phyloP scores from a whole-genome alignment of 2,797 vertebrate species.

The Melanogrammus aeglefinus region DNA sequence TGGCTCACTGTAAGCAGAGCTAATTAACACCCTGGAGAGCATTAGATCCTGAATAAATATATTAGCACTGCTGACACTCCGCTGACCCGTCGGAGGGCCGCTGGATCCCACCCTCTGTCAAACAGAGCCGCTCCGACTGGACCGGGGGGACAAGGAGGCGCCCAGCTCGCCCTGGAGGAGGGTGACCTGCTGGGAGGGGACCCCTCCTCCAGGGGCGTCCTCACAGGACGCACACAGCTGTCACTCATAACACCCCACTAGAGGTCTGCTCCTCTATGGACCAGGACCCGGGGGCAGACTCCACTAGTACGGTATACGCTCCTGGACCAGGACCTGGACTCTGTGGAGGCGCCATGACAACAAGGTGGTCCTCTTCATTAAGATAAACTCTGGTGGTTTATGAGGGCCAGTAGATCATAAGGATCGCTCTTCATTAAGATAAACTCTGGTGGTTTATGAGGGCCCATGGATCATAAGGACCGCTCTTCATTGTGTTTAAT shows the following conservation, averaged over 20 bases:
- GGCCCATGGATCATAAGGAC: constrained; percentile 46
- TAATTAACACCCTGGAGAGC: constrained; percentile 85
- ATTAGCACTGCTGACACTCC: constrained; percentile 37
- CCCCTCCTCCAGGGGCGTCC: too few relatives aligned
- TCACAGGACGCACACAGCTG: too few relatives aligned
- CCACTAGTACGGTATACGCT: too few relatives aligned
- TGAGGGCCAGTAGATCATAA: constrained; percentile 50
- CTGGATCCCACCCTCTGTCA: constrained; percentile 70
- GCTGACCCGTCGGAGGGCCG: neutral
- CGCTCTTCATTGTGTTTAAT: constrained; percentile 30
- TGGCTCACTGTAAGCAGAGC: constrained; percentile 78
- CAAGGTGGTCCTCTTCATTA: constrained; percentile 30
- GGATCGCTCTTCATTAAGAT: constrained; percentile 43
- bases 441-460: constrained; percentile 45
- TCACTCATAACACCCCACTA: too few relatives aligned
- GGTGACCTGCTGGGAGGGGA: too few relatives aligned
- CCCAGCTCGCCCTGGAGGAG: too few relatives aligned
- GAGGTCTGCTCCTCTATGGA: too few relatives aligned
- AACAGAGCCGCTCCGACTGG: constrained; percentile 47
- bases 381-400: constrained; percentile 47
- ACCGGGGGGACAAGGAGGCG: neutral
- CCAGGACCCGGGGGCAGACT: too few relatives aligned
- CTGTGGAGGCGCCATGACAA: neutral
- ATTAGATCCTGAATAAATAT: constrained; percentile 70
- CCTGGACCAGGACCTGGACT: too few relatives aligned